A percentile compares a stretch with the other conserved stretches of the same genome.
phyloP scores from a whole-genome alignment of 2,888 invertebrate genomes.

The Luffia ferchaultella region DNA sequence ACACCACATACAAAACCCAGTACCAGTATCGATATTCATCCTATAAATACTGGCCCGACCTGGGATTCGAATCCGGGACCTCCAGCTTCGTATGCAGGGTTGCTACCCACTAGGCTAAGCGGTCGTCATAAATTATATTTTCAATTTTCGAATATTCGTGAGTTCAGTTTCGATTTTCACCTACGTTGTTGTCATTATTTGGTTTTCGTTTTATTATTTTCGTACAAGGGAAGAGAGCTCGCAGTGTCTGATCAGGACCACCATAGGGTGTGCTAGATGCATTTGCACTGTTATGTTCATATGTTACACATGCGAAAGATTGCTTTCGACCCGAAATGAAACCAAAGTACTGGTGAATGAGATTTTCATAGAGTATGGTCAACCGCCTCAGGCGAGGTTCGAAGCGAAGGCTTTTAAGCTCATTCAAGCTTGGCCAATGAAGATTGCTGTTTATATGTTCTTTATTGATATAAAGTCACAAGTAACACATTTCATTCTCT shows the following conservation, averaged over 20 bases:
- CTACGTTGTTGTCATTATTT: conserved; percentile 11
- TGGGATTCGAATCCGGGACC: too few relatives aligned
- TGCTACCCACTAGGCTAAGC: too few relatives aligned
- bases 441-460: conserved; percentile 36
- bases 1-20: too few relatives aligned
- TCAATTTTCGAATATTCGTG: conserved; percentile 12
- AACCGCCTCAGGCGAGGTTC: conserved; percentile 1
- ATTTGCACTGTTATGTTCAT: conserved; percentile 7
- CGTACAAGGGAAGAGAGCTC: background rate
- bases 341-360: conserved; percentile 2
- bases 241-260: conserved; percentile 4
- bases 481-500: too few relatives aligned
- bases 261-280: conserved; percentile 8
- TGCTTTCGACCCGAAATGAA: conserved; percentile 7
- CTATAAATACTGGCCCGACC: too few relatives aligned
- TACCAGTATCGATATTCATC: too few relatives aligned
- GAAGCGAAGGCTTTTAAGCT: conserved; percentile 14
- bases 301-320: conserved; percentile 9
- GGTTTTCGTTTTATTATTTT: conserved; percentile 9
- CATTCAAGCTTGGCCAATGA: conserved; percentile 17
- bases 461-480: conserved; percentile 39
- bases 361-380: background rate
- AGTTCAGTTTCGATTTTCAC: conserved; percentile 8
- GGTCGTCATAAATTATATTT: too few relatives aligned
- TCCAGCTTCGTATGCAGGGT: too few relatives aligned